Conservation (phyloP, 64 coral and sea anemone species). For the Exaiptasia diaphana region DNA sequence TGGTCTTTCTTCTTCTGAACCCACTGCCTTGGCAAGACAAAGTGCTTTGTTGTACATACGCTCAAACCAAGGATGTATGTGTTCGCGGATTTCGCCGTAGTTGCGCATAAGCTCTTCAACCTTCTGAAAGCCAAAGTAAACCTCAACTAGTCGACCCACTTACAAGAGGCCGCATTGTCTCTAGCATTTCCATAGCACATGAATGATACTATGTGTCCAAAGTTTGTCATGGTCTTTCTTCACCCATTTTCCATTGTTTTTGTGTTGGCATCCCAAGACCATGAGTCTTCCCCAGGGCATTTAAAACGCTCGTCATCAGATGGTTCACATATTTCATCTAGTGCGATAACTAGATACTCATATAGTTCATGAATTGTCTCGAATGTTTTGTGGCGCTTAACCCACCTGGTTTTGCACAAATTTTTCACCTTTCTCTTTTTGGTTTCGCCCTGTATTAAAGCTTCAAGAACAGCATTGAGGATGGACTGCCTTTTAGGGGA, state of each 20-base stretch:
- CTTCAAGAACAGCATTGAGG: constrained; percentile 44
- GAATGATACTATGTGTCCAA: constrained; percentile 49
- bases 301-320: constrained; percentile 64
- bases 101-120: constrained; percentile 33
- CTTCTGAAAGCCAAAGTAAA: constrained; percentile 46
- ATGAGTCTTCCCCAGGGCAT: constrained; percentile 33
- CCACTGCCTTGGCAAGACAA: background rate
- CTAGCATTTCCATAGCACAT: constrained; percentile 45
- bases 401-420: constrained; percentile 52
- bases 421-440: constrained; percentile 62
- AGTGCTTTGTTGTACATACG: background rate
- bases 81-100: constrained; percentile 3
- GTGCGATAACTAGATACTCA: constrained; percentile 41
- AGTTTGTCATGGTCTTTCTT: constrained; percentile 44
- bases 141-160: constrained; percentile 55
- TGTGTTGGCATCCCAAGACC: constrained; percentile 68
- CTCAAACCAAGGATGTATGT: background rate
- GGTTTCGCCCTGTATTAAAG: constrained; percentile 41
- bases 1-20: background rate
- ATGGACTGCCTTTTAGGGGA: constrained; percentile 47
- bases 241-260: constrained; percentile 63
- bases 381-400: constrained; percentile 46
- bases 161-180: constrained; percentile 28
- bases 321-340: constrained; percentile 69
- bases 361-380: constrained; percentile 56